Evolutionary conservation across 2,113 vertebrate species (phyloP).

Genomic region (Ciconia boyciana): DNA sequence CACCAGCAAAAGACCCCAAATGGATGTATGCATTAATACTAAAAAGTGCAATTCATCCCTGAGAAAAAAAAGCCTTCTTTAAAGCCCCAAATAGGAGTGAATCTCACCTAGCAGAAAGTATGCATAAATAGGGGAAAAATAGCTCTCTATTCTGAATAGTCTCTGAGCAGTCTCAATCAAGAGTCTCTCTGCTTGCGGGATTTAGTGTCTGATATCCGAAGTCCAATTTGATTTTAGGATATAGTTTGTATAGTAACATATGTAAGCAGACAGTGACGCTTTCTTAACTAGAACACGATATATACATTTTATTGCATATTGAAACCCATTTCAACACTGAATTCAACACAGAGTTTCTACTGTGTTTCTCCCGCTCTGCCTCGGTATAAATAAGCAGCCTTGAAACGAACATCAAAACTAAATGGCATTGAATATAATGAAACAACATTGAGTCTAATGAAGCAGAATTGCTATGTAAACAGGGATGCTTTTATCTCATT

Average conservation of each 20-base stretch:
- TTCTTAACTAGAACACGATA: not conserved
- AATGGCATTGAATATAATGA: constrained; percentile 78
- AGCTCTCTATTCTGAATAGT: not conserved
- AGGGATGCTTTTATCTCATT: constrained; percentile 71
- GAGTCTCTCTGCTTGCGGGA: not conserved
- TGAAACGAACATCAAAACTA: constrained; percentile 76
- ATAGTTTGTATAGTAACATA: not conserved
- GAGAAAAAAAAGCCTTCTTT: not conserved
- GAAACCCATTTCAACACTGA: not conserved
- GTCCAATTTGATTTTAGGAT: not conserved
- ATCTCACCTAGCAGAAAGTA: not conserved
- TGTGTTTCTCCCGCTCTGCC: constrained; percentile 28
- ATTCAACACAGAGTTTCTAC: constrained; percentile 41
- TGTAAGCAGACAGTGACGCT: not conserved
- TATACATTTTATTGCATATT: not conserved
- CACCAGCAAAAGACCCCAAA: not conserved
- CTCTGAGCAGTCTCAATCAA: not conserved
- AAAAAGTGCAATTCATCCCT: not conserved
- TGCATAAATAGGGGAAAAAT: not conserved
- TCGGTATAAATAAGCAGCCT: constrained; percentile 74
- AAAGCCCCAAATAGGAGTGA: not conserved
- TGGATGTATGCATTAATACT: not conserved
- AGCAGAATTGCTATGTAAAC: constrained; percentile 68
- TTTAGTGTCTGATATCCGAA: not conserved
- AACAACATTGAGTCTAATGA: constrained; percentile 74